Conservation (phyloP, 2,888 invertebrate genomes). For the Boloria selene region DNA sequence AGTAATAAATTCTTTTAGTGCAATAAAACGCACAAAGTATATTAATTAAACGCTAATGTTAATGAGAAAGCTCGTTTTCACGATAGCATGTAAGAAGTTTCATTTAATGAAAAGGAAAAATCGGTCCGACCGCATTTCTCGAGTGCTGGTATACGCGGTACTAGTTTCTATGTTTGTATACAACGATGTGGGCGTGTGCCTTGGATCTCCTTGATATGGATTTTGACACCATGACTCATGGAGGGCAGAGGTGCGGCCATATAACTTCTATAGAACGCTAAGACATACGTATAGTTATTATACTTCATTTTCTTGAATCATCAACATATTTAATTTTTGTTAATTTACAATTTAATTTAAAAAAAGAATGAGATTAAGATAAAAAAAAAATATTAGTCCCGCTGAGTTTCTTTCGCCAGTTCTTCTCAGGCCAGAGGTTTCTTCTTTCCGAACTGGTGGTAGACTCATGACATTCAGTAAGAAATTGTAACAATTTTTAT, state of each 20-base stretch:
- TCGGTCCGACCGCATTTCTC: constrained; percentile 14
- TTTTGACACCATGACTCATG: constrained; percentile 44
- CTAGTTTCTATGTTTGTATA: constrained; percentile 24
- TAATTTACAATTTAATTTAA: no score
- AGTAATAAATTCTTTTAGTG: no score
- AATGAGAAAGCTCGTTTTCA: not conserved
- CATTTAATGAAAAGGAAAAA: constrained; percentile 13
- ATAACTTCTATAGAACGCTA: not conserved
- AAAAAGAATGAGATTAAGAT: no score
- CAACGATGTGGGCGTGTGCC: constrained; percentile 26
- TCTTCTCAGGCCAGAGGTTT: no score
- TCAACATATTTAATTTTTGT: no score
- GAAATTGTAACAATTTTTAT: no score
- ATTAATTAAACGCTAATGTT: constrained; percentile 1
- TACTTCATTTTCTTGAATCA: not conserved
- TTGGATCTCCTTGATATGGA: constrained; percentile 40
- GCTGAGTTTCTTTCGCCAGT: no score
- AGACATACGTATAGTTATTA: not conserved
- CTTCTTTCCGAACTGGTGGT: no score
- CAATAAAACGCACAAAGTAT: not conserved
- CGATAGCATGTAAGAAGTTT: constrained; percentile 6
- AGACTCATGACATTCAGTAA: no score
- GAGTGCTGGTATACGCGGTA: not conserved
- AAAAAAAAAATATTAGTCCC: no score
- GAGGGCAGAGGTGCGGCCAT: constrained; percentile 27